Conservation (phyloP, 2,888 invertebrate genomes). For the Polydrusus cervinus region DNA sequence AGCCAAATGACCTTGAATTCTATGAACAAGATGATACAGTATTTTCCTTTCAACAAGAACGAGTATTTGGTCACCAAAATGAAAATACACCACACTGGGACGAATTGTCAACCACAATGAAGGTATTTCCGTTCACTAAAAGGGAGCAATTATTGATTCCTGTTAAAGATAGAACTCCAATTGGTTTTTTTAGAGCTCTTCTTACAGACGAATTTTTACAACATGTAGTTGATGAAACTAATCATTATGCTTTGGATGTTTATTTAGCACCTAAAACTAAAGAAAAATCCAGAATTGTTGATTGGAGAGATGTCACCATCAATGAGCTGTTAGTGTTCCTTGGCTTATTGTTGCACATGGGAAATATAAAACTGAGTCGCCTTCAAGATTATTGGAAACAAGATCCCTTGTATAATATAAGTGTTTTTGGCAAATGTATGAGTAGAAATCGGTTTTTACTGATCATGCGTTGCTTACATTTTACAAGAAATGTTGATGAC, state of each 20-base stretch:
- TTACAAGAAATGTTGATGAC: conserved; percentile 23
- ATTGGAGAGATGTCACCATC: conserved; percentile 29
- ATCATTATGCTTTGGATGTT: conserved; percentile 4
- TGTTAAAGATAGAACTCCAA: background rate
- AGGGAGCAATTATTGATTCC: background rate
- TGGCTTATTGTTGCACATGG: conserved; percentile 43
- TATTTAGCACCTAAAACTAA: conserved; percentile 10
- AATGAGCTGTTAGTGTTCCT: conserved; percentile 27
- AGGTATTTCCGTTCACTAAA: conserved; percentile 4
- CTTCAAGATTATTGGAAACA: conserved; percentile 52
- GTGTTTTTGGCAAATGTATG: conserved; percentile 39
- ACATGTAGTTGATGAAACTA: conserved; percentile 20
- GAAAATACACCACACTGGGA: background rate
- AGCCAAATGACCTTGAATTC: conserved; percentile 6
- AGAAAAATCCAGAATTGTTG: conserved; percentile 27
- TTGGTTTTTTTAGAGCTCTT: conserved; percentile 4
- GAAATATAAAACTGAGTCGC: conserved; percentile 36
- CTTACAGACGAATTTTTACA: conserved; percentile 12
- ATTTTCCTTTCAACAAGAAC: conserved; percentile 11
- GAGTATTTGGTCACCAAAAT: conserved; percentile 3
- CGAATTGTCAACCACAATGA: conserved; percentile 5
- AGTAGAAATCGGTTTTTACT: conserved; percentile 49
- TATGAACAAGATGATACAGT: conserved; percentile 6
- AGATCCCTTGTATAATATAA: conserved; percentile 43
- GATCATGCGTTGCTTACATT: conserved; percentile 42